A percentile compares a stretch with the other conserved stretches of the same genome.
phyloP scores from a whole-genome alignment of 2,113 vertebrate species.

The Ictidomys tridecemlineatus region DNA sequence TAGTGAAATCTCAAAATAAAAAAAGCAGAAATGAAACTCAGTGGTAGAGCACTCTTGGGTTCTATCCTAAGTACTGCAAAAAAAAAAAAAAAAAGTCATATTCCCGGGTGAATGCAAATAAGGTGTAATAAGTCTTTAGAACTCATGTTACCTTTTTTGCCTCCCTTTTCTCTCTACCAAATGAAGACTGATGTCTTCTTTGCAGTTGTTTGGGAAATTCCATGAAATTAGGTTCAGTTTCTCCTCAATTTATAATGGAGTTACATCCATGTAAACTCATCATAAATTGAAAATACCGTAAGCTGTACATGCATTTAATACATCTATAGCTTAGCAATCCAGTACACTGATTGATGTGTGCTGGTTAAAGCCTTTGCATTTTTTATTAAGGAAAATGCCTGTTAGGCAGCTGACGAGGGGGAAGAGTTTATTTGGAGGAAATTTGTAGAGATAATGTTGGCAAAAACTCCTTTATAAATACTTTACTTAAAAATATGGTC shows the following conservation, averaged over 20 bases:
- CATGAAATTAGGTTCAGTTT: neutral
- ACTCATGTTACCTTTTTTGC: neutral
- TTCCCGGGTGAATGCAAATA: neutral
- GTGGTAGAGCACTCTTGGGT: too few species aligned
- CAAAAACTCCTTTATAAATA: neutral
- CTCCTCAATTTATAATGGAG: neutral
- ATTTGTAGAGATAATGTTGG: neutral
- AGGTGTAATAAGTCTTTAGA: neutral
- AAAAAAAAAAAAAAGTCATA: neutral
- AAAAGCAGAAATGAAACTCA: too few species aligned
- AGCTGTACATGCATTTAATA: neutral
- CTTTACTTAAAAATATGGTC: neutral
- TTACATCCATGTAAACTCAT: neutral
- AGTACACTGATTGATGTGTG: neutral
- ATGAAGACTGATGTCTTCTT: neutral
- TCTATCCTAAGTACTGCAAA: too few species aligned
- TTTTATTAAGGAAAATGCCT: conserved; percentile 31
- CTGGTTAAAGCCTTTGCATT: neutral
- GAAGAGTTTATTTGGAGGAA: conserved; percentile 1
- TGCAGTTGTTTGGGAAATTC: neutral
- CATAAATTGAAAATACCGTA: neutral
- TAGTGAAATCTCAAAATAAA: too few species aligned
- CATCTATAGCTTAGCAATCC: neutral
- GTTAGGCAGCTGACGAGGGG: neutral
- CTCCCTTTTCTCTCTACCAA: conserved; percentile 16